These are phyloP conservation scores for Nematolebias whitei DNA, from an alignment of 2,113 vertebrate genomes.

Conservation along the genomic window DNA sequence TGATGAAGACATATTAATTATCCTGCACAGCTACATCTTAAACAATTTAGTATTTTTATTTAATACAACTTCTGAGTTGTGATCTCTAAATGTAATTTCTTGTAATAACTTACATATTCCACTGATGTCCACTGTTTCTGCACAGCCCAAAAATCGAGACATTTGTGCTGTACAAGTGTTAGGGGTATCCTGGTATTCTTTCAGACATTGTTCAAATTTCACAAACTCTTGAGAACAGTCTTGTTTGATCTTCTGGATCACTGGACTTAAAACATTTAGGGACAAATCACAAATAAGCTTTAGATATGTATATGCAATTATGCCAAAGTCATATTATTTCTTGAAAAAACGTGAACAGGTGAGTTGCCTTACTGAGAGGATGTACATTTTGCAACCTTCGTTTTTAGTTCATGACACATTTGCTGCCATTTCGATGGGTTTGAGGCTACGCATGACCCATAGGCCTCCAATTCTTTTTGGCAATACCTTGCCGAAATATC, in stretches of 20 bases:
- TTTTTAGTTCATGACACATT: conserved; percentile 86
- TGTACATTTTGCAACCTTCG: conserved; percentile 88
- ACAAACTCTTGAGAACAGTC: conserved; percentile 84
- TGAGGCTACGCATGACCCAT: conserved; percentile 87
- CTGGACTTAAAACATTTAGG: conserved; percentile 75
- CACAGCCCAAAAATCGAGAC: conserved; percentile 86
- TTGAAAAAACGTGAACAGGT: not conserved
- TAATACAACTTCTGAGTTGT: not conserved
- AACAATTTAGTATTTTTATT: not conserved
- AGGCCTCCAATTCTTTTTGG: conserved; percentile 86
- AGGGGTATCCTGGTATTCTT: conserved; percentile 79
- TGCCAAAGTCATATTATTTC: not conserved
- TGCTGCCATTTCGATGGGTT: conserved; percentile 89
- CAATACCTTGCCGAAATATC: conserved; percentile 87
- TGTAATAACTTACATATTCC: conserved; percentile 65
- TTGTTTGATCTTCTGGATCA: conserved; percentile 88
- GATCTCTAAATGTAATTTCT: not conserved
- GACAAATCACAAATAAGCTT: not conserved
- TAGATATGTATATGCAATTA: not conserved
- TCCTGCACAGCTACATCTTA: not conserved
- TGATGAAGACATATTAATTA: too few relatives aligned
- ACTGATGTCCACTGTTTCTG: conserved; percentile 83
- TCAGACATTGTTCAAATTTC: conserved; percentile 89
- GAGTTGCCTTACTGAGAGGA: conserved; percentile 87
- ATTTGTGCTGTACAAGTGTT: conserved; percentile 83